phyloP scores from a whole-genome alignment of 2,797 vertebrate species.

The Coregonus ussuriensis region DNA sequence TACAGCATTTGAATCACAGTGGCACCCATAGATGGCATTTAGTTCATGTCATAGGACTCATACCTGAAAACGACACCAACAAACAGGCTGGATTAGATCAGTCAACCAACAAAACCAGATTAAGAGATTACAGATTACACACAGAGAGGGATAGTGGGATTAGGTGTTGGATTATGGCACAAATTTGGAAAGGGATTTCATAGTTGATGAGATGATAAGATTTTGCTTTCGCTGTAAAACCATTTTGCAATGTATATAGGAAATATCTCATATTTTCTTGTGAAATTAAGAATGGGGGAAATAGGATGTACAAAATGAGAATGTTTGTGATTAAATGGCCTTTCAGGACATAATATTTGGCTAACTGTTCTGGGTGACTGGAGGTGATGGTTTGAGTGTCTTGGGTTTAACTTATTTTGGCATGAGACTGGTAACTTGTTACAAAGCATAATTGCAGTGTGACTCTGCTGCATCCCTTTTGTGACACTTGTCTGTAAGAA shows the following conservation, averaged over 20 bases:
- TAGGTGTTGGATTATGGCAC: conserved; percentile 57
- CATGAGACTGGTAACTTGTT: conserved; percentile 39
- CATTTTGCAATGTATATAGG: background rate
- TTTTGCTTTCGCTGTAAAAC: background rate
- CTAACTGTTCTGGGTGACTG: background rate
- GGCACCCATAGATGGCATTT: conserved; percentile 22
- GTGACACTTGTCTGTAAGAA: conserved; percentile 22
- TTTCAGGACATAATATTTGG: too few relatives aligned
- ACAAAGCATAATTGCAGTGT: conserved; percentile 32
- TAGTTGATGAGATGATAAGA: background rate
- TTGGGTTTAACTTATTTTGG: conserved; percentile 38
- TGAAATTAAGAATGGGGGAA: conserved; percentile 3
- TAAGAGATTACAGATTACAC: conserved; percentile 52
- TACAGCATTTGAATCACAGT: background rate
- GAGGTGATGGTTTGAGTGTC: conserved; percentile 25
- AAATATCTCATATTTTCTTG: conserved; percentile 4
- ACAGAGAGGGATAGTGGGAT: conserved; percentile 49
- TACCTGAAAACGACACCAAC: conserved; percentile 23
- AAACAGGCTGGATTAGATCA: conserved; percentile 49
- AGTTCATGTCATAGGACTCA: conserved; percentile 22
- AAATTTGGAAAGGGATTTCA: conserved; percentile 38
- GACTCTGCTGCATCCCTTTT: conserved; percentile 39
- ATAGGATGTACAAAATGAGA: background rate
- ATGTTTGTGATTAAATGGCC: too few relatives aligned
- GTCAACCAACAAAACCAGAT: conserved; percentile 49